Conservation (phyloP, 2,113 vertebrate species). For the Pygathrix nemaeus region DNA sequence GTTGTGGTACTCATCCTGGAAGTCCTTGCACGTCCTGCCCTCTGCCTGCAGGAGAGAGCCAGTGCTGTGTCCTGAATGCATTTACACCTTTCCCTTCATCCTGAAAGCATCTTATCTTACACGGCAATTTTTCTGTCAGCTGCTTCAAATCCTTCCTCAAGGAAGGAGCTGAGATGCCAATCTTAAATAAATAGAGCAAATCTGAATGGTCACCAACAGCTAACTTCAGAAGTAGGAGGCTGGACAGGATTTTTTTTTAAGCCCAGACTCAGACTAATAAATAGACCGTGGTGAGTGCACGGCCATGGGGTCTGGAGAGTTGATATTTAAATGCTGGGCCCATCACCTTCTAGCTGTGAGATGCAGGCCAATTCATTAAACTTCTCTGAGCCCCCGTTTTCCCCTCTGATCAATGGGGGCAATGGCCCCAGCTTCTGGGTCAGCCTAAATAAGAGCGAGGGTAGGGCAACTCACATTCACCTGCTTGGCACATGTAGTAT, state of each 20-base stretch:
- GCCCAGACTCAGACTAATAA: background rate
- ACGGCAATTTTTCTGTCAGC: background rate
- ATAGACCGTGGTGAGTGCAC: background rate
- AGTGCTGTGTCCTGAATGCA: background rate
- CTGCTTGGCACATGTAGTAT: background rate
- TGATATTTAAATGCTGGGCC: background rate
- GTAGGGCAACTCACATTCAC: fast-evolving
- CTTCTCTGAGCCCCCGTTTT: background rate
- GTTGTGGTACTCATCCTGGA: slow-evolving; percentile 81
- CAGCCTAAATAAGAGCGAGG: background rate
- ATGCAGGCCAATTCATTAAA: background rate
- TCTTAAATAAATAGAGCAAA: slow-evolving; percentile 29
- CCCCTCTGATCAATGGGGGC: background rate
- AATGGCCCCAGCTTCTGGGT: background rate
- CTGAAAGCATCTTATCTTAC: background rate
- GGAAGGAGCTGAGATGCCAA: background rate
- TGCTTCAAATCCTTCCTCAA: background rate
- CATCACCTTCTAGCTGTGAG: background rate
- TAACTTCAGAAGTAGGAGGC: background rate
- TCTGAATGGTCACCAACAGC: background rate
- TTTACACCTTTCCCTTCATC: background rate
- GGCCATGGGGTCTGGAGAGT: background rate
- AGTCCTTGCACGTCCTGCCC: slow-evolving; percentile 88
- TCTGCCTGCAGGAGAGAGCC: slow-evolving; percentile 80
- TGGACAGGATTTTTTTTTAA: background rate